These are phyloP conservation scores for Zosterops hypoxanthus DNA, from an alignment of 2,113 vertebrate genomes.

Conservation along the genomic window DNA sequence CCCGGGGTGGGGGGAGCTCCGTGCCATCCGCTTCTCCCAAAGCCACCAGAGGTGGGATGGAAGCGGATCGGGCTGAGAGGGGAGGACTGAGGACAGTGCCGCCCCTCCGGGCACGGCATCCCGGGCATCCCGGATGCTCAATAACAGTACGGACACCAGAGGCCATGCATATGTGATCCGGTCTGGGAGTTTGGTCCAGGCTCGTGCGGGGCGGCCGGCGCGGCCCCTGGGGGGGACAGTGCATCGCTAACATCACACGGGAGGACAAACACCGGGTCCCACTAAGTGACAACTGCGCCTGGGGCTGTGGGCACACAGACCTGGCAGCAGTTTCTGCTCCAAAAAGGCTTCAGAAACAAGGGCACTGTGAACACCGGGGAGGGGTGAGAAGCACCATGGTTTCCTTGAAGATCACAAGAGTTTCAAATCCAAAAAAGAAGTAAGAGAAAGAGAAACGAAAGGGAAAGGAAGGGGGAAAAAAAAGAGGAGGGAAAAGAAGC, in stretches of 20 bases:
- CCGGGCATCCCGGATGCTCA: constrained; percentile 42
- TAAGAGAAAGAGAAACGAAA: constrained; percentile 29
- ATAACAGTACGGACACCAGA: constrained; percentile 72
- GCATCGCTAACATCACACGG: constrained; percentile 32
- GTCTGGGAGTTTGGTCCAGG: constrained; percentile 51
- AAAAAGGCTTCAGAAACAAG: constrained; percentile 62
- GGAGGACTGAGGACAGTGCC: not conserved
- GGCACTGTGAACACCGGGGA: constrained; percentile 45
- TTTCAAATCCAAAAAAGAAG: constrained; percentile 69
- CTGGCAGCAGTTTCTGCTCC: constrained; percentile 44
- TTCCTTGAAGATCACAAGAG: constrained; percentile 73
- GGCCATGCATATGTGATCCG: constrained; percentile 74
- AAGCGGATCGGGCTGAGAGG: constrained; percentile 12
- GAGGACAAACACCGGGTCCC: constrained; percentile 45
- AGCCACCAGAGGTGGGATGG: not conserved
- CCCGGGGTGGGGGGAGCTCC: not conserved
- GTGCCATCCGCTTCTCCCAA: not conserved
- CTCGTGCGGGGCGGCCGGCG: constrained; percentile 45
- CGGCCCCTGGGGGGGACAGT: constrained; percentile 56
- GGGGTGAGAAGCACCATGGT: constrained; percentile 76
- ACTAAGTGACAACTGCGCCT: constrained; percentile 5
- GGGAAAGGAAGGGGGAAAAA: not conserved
- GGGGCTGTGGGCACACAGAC: constrained; percentile 34
- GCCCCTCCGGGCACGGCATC: not conserved
- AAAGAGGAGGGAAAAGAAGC: not conserved